A percentile compares a stretch with the other conserved stretches of the same genome.
Conservation (phyloP, 2,113 vertebrate species). For the Otis tarda region DNA sequence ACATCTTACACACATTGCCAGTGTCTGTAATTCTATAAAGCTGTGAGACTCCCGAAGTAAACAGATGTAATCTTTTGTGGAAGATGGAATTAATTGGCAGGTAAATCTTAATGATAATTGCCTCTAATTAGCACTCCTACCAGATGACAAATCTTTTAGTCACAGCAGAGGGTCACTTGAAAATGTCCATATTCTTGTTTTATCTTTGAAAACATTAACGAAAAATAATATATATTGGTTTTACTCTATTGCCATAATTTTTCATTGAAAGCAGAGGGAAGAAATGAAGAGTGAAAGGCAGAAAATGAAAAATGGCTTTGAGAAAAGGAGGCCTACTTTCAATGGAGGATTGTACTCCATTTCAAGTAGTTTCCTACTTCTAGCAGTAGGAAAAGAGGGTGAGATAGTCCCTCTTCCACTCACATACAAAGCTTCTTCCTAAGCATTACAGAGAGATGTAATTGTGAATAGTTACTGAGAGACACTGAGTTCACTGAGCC, state of each 20-base stretch:
- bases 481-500: background rate
- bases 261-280: background rate
- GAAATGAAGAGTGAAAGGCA: background rate
- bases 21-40: background rate
- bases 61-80: background rate
- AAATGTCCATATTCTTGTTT: background rate
- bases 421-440: background rate
- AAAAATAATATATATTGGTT: background rate
- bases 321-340: background rate
- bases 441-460: background rate
- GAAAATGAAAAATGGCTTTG: background rate
- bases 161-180: background rate
- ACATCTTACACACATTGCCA: background rate
- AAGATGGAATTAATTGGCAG: background rate
- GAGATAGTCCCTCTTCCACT: background rate
- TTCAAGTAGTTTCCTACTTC: background rate
- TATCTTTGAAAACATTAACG: background rate
- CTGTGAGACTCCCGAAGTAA: background rate
- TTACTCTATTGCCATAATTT: background rate
- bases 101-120: conserved; percentile 33
- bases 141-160: conserved; percentile 23
- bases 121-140: conserved; percentile 40
- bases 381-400: no score
- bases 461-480: background rate
- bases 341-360: background rate